These are phyloP conservation scores for Aricia artaxerxes DNA, from an alignment of 2,888 invertebrate species.

Conservation along the genomic window DNA sequence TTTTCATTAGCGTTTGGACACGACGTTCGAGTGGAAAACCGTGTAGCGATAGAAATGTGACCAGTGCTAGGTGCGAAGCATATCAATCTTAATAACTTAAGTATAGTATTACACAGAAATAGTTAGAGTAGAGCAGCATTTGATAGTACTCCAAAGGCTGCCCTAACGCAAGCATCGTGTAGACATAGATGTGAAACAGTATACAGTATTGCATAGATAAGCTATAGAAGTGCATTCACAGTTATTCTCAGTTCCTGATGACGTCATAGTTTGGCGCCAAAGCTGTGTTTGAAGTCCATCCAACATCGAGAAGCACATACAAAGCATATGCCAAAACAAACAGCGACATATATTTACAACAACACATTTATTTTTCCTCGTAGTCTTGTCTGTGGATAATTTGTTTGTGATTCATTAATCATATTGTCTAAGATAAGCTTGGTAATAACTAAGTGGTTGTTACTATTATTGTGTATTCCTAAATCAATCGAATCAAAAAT, in stretches of 20 bases:
- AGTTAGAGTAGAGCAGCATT: slow-evolving; percentile 7
- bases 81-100: neutral
- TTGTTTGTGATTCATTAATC: neutral
- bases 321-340: slow-evolving; percentile 73
- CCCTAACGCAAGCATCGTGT: slow-evolving; percentile 60
- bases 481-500: too few species aligned
- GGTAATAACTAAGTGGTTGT: neutral
- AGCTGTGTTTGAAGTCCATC: slow-evolving; percentile 39
- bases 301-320: slow-evolving; percentile 47
- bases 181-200: slow-evolving; percentile 47
- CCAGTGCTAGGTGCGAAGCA: slow-evolving; percentile 6
- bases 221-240: slow-evolving; percentile 62
- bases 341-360: slow-evolving; percentile 67
- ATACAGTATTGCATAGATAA: slow-evolving; percentile 54
- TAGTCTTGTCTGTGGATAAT: neutral
- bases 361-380: slow-evolving; percentile 28
- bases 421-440: neutral
- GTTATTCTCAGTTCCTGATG: slow-evolving; percentile 48
- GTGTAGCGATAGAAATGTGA: slow-evolving; percentile 52
- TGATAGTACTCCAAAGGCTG: neutral
- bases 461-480: neutral
- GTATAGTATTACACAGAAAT: slow-evolving; percentile 7
- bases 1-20: slow-evolving; percentile 30
- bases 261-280: slow-evolving; percentile 32
- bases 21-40: slow-evolving; percentile 53